phyloP scores from a whole-genome alignment of 64 coral and sea anemone species.

The Dendronephthya gigantea region DNA sequence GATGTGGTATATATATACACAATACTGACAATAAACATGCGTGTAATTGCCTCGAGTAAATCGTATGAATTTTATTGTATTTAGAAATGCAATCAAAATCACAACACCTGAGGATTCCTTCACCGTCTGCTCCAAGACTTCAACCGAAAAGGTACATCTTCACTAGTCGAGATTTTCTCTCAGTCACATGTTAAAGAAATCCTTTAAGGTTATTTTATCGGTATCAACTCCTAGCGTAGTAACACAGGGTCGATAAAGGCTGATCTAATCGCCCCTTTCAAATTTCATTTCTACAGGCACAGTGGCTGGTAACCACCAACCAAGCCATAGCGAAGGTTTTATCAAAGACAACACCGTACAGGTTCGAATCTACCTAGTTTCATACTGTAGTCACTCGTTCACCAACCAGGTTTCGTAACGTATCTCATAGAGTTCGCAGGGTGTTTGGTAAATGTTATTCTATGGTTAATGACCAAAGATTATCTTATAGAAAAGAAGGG shows the following conservation, averaged over 20 bases:
- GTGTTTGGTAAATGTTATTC: too few species aligned
- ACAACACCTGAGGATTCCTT: slow-evolving; percentile 77
- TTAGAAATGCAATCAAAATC: slow-evolving; percentile 83
- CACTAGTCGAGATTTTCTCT: neutral
- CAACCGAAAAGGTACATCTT: slow-evolving; percentile 53
- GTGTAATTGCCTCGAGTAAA: neutral
- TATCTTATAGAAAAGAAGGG: neutral
- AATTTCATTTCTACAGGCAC: slow-evolving; percentile 36
- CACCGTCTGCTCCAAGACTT: slow-evolving; percentile 57
- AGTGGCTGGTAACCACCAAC: slow-evolving; percentile 81
- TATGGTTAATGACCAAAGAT: neutral
- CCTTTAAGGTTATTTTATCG: neutral
- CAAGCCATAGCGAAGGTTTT: slow-evolving; percentile 74
- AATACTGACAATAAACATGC: neutral
- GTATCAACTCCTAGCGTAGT: too few species aligned
- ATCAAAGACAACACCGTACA: slow-evolving; percentile 74
- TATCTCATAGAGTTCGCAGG: too few species aligned
- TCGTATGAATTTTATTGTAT: neutral
- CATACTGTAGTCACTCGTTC: neutral
- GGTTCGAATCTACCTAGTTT: slow-evolving; percentile 31
- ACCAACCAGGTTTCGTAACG: neutral
- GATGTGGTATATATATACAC: too few species aligned
- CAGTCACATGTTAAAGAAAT: neutral
- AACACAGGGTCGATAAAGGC: too few species aligned
- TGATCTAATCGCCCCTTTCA: neutral